Conservation (phyloP, 2,113 vertebrate species). For the Actenoides lindsayi region DNA sequence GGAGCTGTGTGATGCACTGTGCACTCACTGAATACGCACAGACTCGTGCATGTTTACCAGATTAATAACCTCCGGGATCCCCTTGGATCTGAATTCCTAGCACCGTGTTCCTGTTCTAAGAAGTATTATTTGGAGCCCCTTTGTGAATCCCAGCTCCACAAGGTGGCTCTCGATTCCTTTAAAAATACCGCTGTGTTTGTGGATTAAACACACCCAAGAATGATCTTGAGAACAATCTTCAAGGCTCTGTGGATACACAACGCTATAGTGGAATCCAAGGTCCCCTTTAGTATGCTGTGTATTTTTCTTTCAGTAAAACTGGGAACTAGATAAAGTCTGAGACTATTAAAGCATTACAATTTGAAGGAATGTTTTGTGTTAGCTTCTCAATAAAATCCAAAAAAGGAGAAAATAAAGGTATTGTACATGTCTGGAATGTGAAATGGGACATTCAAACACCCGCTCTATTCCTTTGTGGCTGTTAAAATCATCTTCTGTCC, state of each 20-base stretch:
- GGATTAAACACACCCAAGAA: neutral
- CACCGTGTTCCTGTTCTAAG: neutral
- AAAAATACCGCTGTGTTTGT: neutral
- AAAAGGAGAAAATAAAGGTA: neutral
- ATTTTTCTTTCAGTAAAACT: neutral
- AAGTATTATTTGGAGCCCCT: neutral
- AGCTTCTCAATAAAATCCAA: neutral
- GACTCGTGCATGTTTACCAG: neutral
- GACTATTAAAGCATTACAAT: neutral
- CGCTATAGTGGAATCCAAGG: neutral
- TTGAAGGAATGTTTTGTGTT: neutral
- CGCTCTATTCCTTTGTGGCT: neutral
- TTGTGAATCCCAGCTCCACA: slow-evolving; percentile 46
- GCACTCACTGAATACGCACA: neutral
- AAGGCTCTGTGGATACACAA: neutral
- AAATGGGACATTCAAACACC: neutral
- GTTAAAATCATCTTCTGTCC: neutral
- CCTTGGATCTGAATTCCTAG: neutral
- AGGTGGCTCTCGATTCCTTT: slow-evolving; percentile 61
- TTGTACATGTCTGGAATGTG: neutral
- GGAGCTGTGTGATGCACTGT: neutral
- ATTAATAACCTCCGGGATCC: neutral
- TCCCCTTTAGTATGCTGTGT: neutral
- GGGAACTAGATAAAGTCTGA: neutral
- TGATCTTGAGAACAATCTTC: neutral